These are phyloP conservation scores for Prorops nasuta DNA, from an alignment of 1,140 invertebrate genomes.

Conservation along the genomic window DNA sequence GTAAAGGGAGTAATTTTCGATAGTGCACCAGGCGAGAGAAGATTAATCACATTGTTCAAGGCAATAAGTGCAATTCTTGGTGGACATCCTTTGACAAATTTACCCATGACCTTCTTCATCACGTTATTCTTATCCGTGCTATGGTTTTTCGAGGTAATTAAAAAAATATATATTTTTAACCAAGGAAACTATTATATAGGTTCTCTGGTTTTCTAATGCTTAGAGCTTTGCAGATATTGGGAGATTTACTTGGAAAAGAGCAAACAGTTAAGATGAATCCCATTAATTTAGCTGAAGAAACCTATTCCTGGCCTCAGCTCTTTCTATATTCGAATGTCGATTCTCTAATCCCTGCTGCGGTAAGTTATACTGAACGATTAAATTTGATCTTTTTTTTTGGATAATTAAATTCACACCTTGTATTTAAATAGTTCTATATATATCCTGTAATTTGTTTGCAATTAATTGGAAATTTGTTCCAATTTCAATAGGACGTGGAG, in stretches of 20 bases:
- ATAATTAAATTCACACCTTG: background rate
- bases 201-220: background rate
- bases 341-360: slow-evolving; percentile 59
- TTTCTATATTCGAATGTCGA: slow-evolving; percentile 76
- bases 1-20: slow-evolving; percentile 76
- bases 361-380: slow-evolving; percentile 31
- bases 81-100: slow-evolving; percentile 56
- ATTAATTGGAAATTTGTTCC: background rate
- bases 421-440: too few relatives aligned
- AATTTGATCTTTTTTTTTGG: background rate
- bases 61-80: slow-evolving; percentile 64
- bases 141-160: slow-evolving; percentile 63
- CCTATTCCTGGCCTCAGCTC: slow-evolving; percentile 65
- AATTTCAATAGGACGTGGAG: slow-evolving; percentile 59
- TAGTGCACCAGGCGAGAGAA: slow-evolving; percentile 68
- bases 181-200: too few relatives aligned
- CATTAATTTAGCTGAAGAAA: slow-evolving; percentile 49
- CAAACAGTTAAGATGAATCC: slow-evolving; percentile 36
- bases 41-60: slow-evolving; percentile 58
- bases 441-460: slow-evolving; percentile 5
- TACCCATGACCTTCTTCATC: slow-evolving; percentile 58
- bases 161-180: background rate
- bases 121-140: slow-evolving; percentile 61
- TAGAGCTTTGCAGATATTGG: slow-evolving; percentile 27
- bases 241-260: slow-evolving; percentile 29